A percentile compares a stretch with the other conserved stretches of the same genome.
Conservation (phyloP, 2,888 invertebrate genomes). For the Baronia brevicornis region DNA sequence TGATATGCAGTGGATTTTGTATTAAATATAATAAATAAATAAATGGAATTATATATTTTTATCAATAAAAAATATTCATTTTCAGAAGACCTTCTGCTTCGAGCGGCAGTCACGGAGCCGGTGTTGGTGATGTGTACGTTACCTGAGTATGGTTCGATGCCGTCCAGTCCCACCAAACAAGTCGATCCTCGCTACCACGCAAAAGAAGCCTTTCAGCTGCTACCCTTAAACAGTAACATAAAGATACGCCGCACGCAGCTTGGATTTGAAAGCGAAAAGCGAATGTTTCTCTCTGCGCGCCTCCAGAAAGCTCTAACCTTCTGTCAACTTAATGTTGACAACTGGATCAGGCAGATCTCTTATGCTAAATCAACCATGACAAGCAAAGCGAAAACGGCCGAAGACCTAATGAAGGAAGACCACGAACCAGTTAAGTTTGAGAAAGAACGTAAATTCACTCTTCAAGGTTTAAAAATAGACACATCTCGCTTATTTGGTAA, state of each 20-base stretch:
- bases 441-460: conserved; percentile 69
- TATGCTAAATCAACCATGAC: conserved; percentile 59
- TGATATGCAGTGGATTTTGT: too few species aligned
- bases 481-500: conserved; percentile 67
- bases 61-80: too few species aligned
- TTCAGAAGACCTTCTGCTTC: conserved; percentile 74
- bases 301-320: conserved; percentile 79
- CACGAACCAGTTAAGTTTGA: conserved; percentile 68
- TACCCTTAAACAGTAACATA: conserved; percentile 55
- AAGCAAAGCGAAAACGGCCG: conserved; percentile 64
- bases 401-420: conserved; percentile 74
- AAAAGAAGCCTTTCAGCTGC: conserved; percentile 69
- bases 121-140: conserved; percentile 80
- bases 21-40: too few species aligned
- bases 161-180: conserved; percentile 66
- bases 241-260: conserved; percentile 74
- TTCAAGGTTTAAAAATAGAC: conserved; percentile 68
- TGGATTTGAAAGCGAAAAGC: conserved; percentile 77
- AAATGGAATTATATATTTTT: too few species aligned
- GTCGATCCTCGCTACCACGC: conserved; percentile 72
- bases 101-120: conserved; percentile 78
- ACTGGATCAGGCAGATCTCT: conserved; percentile 78
- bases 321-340: conserved; percentile 79
- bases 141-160: conserved; percentile 66
- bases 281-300: conserved; percentile 78